These are phyloP conservation scores for Hyaena hyaena DNA, from an alignment of 2,113 vertebrate species.

Conservation along the genomic window DNA sequence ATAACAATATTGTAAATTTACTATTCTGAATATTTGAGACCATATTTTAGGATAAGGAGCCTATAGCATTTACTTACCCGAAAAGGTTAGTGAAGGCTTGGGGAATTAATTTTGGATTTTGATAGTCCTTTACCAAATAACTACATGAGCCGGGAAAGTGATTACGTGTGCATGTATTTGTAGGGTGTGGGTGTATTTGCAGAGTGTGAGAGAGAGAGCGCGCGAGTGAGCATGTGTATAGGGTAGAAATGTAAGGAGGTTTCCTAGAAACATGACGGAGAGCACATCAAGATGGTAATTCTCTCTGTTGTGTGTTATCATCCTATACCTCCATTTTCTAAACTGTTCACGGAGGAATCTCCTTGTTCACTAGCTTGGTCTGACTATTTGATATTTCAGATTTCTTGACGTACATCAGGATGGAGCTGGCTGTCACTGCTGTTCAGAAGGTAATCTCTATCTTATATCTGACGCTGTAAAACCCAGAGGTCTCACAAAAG, in stretches of 20 bases:
- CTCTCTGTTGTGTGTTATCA: not conserved
- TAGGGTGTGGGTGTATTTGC: not conserved
- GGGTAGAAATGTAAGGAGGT: not conserved
- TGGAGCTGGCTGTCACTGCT: slow-evolving; percentile 6
- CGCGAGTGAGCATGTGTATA: not conserved
- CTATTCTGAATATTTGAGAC: slow-evolving; percentile 75
- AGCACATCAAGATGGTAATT: not conserved
- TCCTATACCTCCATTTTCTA: slow-evolving; percentile 57
- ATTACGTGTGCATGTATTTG: not conserved
- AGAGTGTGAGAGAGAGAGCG: not conserved
- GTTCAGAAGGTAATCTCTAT: slow-evolving; percentile 69
- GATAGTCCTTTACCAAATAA: slow-evolving; percentile 57
- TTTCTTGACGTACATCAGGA: not conserved
- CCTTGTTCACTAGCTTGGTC: slow-evolving; percentile 65
- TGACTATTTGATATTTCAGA: slow-evolving; percentile 59
- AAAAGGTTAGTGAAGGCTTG: slow-evolving; percentile 74
- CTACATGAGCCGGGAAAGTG: not conserved
- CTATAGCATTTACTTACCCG: slow-evolving; percentile 74
- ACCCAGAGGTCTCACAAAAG: slow-evolving; percentile 6
- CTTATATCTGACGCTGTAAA: not conserved
- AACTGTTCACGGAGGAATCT: slow-evolving; percentile 34
- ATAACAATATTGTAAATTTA: slow-evolving; percentile 68
- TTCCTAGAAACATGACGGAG: not conserved
- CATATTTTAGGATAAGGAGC: slow-evolving; percentile 71
- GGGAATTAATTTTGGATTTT: slow-evolving; percentile 65